These are phyloP conservation scores for Bovichtus diacanthus DNA, from an alignment of 2,797 vertebrate species.

Conservation along the genomic window DNA sequence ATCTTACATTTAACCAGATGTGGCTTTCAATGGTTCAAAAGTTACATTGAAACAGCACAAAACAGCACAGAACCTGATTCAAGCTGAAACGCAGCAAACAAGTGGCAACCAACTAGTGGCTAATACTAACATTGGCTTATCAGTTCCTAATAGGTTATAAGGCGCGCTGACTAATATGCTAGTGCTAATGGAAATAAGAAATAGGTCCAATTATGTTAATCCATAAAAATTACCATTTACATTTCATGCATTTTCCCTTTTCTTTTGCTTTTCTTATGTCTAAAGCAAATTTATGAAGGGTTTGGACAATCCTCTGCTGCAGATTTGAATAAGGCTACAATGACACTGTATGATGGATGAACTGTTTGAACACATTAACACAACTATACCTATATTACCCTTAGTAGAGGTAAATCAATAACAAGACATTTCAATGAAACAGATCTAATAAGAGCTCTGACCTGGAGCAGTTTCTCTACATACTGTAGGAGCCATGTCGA, in stretches of 20 bases:
- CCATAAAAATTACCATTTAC: not conserved
- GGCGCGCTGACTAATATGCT: constrained; percentile 22
- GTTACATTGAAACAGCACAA: not conserved
- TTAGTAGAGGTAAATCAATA: not conserved
- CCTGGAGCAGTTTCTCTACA: constrained; percentile 72
- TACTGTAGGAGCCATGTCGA: constrained; percentile 53
- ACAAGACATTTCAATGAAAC: not conserved
- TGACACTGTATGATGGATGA: not conserved
- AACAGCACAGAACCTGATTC: not conserved
- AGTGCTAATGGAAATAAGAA: constrained; percentile 8
- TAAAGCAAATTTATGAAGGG: not conserved
- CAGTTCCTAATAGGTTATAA: constrained; percentile 59
- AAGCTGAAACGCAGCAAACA: constrained; percentile 17
- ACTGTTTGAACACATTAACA: not conserved
- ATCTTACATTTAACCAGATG: not conserved
- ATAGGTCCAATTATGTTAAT: constrained; percentile 12
- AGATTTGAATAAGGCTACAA: not conserved
- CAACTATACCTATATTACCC: not conserved
- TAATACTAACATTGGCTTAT: constrained; percentile 65
- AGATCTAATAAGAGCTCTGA: constrained; percentile 49
- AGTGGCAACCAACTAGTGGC: constrained; percentile 12
- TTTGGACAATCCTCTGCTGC: not conserved
- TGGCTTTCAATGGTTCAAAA: not conserved
- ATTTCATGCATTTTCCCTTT: no score
- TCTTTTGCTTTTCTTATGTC: not conserved